Percentiles rank a stretch among this genome's conserved stretches.
phyloP scores from a whole-genome alignment of 2,888 invertebrate genomes.

The Philonicus albiceps region DNA sequence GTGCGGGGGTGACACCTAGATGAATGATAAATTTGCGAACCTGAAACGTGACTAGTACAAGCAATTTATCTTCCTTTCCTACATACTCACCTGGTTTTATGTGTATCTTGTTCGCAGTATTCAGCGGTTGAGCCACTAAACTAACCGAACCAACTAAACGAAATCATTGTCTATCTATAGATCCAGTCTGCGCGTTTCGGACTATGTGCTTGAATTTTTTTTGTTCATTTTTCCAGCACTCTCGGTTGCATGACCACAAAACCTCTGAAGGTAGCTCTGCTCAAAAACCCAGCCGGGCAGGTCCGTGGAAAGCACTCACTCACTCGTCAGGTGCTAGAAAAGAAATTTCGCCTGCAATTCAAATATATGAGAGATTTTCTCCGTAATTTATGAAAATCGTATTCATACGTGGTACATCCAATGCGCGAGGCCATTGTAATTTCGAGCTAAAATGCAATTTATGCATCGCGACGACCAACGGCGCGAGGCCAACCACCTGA shows the following conservation, averaged over 20 bases:
- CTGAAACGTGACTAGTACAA: slow-evolving; percentile 6
- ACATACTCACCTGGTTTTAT: not conserved
- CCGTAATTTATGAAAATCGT: slow-evolving; percentile 10
- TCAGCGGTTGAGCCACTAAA: not conserved
- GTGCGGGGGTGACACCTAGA: not conserved
- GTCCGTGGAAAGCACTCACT: not conserved
- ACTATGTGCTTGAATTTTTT: not conserved
- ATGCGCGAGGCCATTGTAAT: not conserved
- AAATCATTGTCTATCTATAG: not conserved
- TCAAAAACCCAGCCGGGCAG: not conserved
- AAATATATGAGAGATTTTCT: not conserved
- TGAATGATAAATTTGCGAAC: not conserved
- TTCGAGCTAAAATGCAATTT: not conserved
- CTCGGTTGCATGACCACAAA: not conserved
- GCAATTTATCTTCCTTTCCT: not conserved
- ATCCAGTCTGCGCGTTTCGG: not conserved
- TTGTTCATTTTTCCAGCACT: not conserved
- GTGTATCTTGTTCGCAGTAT: not conserved
- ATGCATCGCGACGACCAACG: not conserved
- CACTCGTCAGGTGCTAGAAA: not conserved
- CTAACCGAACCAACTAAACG: not conserved
- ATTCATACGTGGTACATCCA: not conserved
- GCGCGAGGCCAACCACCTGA: not conserved
- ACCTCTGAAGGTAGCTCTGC: not conserved
- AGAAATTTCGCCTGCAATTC: slow-evolving; percentile 9